A percentile compares a stretch with the other conserved stretches of the same genome.
Conservation (phyloP, 2,113 vertebrate genomes). For the Limanda limanda region DNA sequence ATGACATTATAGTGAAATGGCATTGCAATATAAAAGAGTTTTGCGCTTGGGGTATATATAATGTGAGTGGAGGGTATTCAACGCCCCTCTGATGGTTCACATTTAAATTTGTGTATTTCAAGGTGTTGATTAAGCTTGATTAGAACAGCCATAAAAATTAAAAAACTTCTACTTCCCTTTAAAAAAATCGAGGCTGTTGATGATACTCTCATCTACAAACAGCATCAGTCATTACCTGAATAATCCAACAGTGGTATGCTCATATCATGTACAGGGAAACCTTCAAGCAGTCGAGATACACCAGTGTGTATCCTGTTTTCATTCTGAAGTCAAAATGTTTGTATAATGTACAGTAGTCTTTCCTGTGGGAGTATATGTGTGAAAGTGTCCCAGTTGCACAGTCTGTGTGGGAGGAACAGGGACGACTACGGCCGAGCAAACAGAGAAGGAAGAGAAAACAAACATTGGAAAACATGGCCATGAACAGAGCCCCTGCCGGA, state of each 20-base stretch:
- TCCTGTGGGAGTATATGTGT: constrained; percentile 77
- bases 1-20: too few species aligned
- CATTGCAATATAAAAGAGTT: neutral
- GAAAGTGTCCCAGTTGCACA: constrained; percentile 69
- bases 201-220: neutral
- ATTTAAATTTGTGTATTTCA: neutral
- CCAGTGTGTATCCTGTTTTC: constrained; percentile 65
- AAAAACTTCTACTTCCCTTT: neutral
- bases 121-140: neutral
- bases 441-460: constrained; percentile 75
- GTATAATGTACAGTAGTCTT: constrained; percentile 64
- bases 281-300: constrained; percentile 15
- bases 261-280: constrained; percentile 33
- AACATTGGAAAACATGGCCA: constrained; percentile 72
- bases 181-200: neutral
- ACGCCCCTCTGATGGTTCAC: too few species aligned
- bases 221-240: constrained; percentile 6
- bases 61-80: too few species aligned
- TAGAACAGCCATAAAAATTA: too few species aligned
- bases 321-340: constrained; percentile 56
- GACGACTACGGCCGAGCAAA: constrained; percentile 67
- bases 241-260: constrained; percentile 1
- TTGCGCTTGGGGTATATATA: too few species aligned
- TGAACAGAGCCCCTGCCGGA: constrained; percentile 66
- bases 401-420: constrained; percentile 61